Conservation (phyloP, 2,797 vertebrate genomes). For the Erethizon dorsatum region DNA sequence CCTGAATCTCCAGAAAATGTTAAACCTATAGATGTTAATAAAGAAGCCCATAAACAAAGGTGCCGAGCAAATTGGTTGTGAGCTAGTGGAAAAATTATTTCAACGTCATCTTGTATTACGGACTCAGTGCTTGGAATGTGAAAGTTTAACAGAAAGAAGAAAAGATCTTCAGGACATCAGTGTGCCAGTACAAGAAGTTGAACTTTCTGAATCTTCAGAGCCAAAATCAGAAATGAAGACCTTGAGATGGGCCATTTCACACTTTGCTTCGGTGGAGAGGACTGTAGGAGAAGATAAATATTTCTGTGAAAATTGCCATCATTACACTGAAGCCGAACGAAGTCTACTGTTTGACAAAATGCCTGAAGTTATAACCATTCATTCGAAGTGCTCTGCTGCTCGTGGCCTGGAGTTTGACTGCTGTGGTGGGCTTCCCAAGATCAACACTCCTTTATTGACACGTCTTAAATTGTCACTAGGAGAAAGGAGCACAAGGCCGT, state of each 20-base stretch:
- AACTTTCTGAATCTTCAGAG: not conserved
- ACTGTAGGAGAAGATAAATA: not conserved
- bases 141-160: not conserved
- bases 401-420: constrained; percentile 93
- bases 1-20: constrained; percentile 11
- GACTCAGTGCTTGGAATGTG: not conserved
- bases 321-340: not conserved
- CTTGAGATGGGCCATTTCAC: not conserved
- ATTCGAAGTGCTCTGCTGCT: constrained; percentile 98
- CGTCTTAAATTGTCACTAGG: not conserved
- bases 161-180: not conserved
- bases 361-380: constrained; percentile 94
- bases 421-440: not conserved
- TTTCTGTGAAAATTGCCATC: not conserved
- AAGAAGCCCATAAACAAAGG: constrained; percentile 81
- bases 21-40: constrained; percentile 74
- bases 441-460: not conserved
- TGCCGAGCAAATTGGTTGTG: not conserved
- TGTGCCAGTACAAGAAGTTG: not conserved
- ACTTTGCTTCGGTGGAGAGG: not conserved
- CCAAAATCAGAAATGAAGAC: not conserved
- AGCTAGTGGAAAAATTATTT: not conserved
- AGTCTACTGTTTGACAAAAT: not conserved
- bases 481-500: not conserved
- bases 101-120: not conserved